phyloP scores from a whole-genome alignment of 2,113 vertebrate genomes.

The Rhabdornis inornatus region DNA sequence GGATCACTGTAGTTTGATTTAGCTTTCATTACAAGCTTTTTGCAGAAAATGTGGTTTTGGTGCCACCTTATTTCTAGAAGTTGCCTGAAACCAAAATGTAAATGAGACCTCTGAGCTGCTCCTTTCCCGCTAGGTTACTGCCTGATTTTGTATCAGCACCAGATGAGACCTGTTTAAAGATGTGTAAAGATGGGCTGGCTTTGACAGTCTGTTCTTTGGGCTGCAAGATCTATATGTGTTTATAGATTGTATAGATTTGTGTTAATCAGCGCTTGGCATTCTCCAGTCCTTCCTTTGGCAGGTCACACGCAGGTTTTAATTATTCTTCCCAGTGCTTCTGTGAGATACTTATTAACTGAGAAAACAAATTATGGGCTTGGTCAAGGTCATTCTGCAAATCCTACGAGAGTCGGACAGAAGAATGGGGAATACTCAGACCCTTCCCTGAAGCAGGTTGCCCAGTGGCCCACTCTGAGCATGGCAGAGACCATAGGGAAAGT shows the following conservation, averaged over 20 bases:
- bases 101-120: not conserved
- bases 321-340: not conserved
- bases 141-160: not conserved
- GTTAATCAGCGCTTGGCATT: rapidly evolving
- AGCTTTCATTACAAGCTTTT: not conserved
- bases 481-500: not conserved
- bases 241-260: too few species aligned
- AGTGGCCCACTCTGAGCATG: not conserved
- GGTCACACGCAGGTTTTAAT: not conserved
- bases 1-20: rapidly evolving
- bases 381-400: conserved; percentile 16
- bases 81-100: not conserved
- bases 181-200: not conserved
- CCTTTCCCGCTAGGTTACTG: not conserved
- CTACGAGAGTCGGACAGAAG: not conserved
- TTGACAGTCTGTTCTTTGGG: not conserved
- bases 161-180: not conserved
- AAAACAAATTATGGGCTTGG: not conserved
- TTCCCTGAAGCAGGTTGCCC: not conserved
- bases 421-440: not conserved
- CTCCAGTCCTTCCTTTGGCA: not conserved
- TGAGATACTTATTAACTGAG: conserved; percentile 43
- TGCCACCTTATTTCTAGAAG: not conserved
- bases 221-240: not conserved
- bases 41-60: not conserved